These are phyloP conservation scores for Tholera decimalis DNA, from an alignment of 2,888 invertebrate species.

Conservation along the genomic window DNA sequence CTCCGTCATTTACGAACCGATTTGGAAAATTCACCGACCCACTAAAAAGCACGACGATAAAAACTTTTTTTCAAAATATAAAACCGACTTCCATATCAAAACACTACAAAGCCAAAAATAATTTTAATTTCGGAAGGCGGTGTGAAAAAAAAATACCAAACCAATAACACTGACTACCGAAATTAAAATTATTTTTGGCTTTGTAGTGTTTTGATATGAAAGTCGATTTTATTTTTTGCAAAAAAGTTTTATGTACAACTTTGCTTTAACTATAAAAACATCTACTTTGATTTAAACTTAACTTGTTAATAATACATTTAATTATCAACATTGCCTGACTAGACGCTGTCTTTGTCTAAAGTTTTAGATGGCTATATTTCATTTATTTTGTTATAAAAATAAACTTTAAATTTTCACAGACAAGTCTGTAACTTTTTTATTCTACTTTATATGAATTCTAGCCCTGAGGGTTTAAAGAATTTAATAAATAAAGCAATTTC, in stretches of 20 bases:
- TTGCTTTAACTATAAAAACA: neutral
- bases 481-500: constrained; percentile 7
- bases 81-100: too few relatives aligned
- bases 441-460: constrained; percentile 14
- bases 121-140: too few relatives aligned
- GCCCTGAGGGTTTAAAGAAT: constrained; percentile 5
- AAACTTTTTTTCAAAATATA: too few relatives aligned
- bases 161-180: too few relatives aligned
- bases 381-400: constrained; percentile 14
- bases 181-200: too few relatives aligned
- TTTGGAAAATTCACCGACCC: too few relatives aligned
- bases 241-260: too few relatives aligned
- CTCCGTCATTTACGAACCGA: too few relatives aligned
- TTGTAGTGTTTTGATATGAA: neutral
- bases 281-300: constrained; percentile 18
- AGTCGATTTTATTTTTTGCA: too few relatives aligned
- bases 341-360: constrained; percentile 20
- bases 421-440: constrained; percentile 6
- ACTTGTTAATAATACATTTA: constrained; percentile 12
- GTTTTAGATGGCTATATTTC: constrained; percentile 19
- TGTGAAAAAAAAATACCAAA: too few relatives aligned
- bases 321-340: constrained; percentile 1
- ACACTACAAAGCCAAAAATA: too few relatives aligned
- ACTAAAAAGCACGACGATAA: too few relatives aligned
- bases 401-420: constrained; percentile 14